phyloP scores from a whole-genome alignment of 35 echinoderm and acorn worm species.

The Chiridota heheva region DNA sequence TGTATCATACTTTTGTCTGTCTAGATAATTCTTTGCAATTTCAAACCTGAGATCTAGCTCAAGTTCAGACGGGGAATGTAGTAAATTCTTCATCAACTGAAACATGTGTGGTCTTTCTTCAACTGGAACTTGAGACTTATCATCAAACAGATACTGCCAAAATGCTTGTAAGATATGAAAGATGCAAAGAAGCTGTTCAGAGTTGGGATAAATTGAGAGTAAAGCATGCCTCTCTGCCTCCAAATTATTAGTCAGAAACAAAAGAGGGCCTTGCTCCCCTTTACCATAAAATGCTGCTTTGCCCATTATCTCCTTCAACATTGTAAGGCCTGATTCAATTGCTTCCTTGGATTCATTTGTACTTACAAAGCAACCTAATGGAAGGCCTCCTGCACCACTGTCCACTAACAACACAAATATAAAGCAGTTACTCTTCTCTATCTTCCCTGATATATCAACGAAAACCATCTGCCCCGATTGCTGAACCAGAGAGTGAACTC shows the following conservation, averaged over 20 bases:
- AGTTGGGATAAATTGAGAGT: neutral
- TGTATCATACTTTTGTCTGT: neutral
- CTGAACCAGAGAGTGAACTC: neutral
- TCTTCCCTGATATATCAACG: neutral
- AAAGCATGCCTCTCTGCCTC: constrained; percentile 38
- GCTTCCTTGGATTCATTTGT: neutral
- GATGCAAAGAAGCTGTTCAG: constrained; percentile 6
- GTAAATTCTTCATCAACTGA: constrained; percentile 23
- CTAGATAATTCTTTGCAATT: neutral
- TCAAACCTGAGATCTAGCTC: constrained; percentile 13
- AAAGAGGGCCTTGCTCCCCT: constrained; percentile 12
- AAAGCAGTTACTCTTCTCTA: neutral
- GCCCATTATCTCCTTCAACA: constrained; percentile 5
- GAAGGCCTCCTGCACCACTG: constrained; percentile 27
- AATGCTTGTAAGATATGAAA: constrained; percentile 39
- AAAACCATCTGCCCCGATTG: constrained; percentile 21
- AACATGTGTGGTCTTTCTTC: constrained; percentile 7
- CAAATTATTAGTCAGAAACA: constrained; percentile 35
- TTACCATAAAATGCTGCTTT: constrained; percentile 20
- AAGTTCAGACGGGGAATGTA: neutral
- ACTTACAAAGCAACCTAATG: constrained; percentile 30
- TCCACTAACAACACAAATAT: constrained; percentile 32
- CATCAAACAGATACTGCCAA: constrained; percentile 35
- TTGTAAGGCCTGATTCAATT: neutral
- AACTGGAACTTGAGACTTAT: neutral